Conservation (phyloP, 2,797 vertebrate species). For the Lophura swinhoii region DNA sequence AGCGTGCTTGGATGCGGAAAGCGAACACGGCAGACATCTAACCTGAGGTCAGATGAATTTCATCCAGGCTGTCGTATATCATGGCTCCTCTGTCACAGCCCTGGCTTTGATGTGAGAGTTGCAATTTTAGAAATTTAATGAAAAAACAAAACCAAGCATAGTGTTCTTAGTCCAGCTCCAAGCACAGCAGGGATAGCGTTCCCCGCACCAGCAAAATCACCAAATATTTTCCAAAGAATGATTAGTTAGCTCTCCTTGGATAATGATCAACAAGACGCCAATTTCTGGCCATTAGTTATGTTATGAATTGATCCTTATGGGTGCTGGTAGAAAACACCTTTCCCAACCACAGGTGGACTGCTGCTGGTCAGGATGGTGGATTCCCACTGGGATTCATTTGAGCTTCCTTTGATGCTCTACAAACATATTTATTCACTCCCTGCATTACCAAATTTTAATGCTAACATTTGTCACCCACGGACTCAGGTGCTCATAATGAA, state of each 20-base stretch:
- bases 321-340: neutral
- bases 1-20: neutral
- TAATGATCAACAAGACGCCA: neutral
- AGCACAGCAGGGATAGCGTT: neutral
- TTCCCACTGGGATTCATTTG: neutral
- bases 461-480: neutral
- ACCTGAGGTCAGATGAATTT: neutral
- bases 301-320: neutral
- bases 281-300: neutral
- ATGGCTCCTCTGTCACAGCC: neutral
- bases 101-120: neutral
- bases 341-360: neutral
- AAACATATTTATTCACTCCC: rapidly evolving
- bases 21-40: neutral
- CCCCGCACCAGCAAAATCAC: neutral
- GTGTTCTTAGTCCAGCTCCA: neutral
- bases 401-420: neutral
- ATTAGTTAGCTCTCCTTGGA: neutral
- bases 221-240: neutral
- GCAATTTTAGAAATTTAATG: neutral
- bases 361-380: neutral
- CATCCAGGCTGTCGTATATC: neutral
- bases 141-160: neutral
- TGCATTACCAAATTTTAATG: neutral
- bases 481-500: neutral